These are phyloP conservation scores for Hyles vespertilio DNA, from an alignment of 1,140 invertebrate genomes.

Conservation along the genomic window DNA sequence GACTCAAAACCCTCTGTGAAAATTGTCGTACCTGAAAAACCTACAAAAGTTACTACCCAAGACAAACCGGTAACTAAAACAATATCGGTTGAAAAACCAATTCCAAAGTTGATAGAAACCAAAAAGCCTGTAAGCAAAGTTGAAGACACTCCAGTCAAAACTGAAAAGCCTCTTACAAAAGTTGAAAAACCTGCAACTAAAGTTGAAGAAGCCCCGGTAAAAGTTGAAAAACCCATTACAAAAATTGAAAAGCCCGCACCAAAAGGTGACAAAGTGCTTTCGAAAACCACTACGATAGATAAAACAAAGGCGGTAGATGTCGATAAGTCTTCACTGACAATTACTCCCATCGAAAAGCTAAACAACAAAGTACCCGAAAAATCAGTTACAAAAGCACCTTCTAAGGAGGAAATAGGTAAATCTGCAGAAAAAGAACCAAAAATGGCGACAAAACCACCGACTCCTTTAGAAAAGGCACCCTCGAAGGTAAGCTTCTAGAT, in stretches of 20 bases:
- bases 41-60: slow-evolving; percentile 7
- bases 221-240: slow-evolving; percentile 9
- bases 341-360: slow-evolving; percentile 18
- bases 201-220: slow-evolving; percentile 15
- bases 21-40: neutral
- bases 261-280: no score
- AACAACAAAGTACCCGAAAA: slow-evolving; percentile 16
- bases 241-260: neutral
- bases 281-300: no score
- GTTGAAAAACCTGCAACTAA: slow-evolving; percentile 11
- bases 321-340: neutral
- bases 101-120: slow-evolving; percentile 24
- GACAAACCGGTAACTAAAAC: slow-evolving; percentile 1
- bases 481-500: slow-evolving; percentile 43
- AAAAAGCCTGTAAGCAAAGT: slow-evolving; percentile 19
- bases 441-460: slow-evolving; percentile 67
- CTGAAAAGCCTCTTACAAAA: slow-evolving; percentile 5
- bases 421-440: slow-evolving; percentile 13
- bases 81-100: slow-evolving; percentile 22
- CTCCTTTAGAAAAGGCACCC: slow-evolving; percentile 51
- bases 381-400: slow-evolving; percentile 10
- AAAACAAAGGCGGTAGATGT: no score
- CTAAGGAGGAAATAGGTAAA: no score
- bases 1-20: slow-evolving; percentile 28
- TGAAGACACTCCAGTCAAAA: slow-evolving; percentile 7